A percentile compares a stretch with the other conserved stretches of the same genome.
phyloP scores from a whole-genome alignment of 92 coral and sea anemone genomes.

The Palythoa grandiflora region DNA sequence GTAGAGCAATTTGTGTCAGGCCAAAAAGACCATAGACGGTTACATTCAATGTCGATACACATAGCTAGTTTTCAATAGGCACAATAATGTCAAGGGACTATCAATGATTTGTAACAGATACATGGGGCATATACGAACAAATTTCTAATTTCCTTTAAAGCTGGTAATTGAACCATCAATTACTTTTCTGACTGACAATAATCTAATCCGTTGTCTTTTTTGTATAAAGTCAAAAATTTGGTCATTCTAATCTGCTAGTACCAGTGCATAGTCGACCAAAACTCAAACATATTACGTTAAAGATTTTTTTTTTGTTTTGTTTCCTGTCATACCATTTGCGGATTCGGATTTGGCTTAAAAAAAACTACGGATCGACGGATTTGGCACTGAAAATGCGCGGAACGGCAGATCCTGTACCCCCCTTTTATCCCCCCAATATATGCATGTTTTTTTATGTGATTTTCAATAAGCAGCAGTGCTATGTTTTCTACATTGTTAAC shows the following conservation, averaged over 20 bases:
- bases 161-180: conserved; percentile 20
- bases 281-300: background rate
- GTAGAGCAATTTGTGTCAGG: conserved; percentile 13
- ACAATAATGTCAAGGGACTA: conserved; percentile 1
- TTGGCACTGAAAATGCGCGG: too few species aligned
- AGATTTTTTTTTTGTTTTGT: background rate
- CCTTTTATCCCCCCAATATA: too few species aligned
- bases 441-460: too few species aligned
- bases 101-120: background rate
- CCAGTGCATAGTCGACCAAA: conserved; percentile 15
- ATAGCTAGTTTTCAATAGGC: conserved; percentile 8
- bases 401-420: too few species aligned
- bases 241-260: conserved; percentile 13
- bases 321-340: too few species aligned
- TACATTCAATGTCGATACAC: conserved; percentile 18
- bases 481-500: too few species aligned
- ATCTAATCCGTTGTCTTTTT: background rate
- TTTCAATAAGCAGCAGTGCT: too few species aligned
- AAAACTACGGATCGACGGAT: too few species aligned
- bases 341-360: too few species aligned
- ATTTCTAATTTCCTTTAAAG: conserved; percentile 15
- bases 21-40: conserved; percentile 8
- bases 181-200: background rate
- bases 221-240: conserved; percentile 8
- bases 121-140: conserved; percentile 21